Percentiles rank a stretch among this genome's conserved stretches.
Conservation (phyloP, 2,113 vertebrate species). For the Leptodactylus fuscus region DNA sequence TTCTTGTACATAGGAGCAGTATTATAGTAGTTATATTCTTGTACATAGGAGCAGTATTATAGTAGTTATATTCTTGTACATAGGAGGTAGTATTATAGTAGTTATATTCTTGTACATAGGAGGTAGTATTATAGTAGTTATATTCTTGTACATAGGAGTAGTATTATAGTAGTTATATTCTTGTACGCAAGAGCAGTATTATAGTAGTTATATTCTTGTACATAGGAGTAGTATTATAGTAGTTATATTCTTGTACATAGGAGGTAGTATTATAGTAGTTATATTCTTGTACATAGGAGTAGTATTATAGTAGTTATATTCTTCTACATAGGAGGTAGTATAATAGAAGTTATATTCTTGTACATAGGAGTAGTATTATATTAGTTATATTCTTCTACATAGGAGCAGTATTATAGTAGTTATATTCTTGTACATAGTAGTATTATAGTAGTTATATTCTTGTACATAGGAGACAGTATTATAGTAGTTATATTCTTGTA, state of each 20-base stretch:
- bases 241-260: neutral
- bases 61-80: too few species aligned
- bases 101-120: neutral
- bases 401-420: slow-evolving; percentile 4
- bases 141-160: slow-evolving; percentile 1
- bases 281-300: neutral
- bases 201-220: slow-evolving; percentile 20
- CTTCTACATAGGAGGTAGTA: neutral
- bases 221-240: neutral
- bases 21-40: too few species aligned
- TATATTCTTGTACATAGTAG: slow-evolving; percentile 6
- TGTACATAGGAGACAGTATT: neutral
- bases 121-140: slow-evolving; percentile 5
- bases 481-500: slow-evolving; percentile 11
- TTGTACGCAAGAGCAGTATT: neutral
- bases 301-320: slow-evolving; percentile 3
- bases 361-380: slow-evolving; percentile 1
- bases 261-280: slow-evolving; percentile 3
- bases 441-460: slow-evolving; percentile 8
- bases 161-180: slow-evolving; percentile 2
- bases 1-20: too few species aligned
- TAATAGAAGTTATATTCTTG: slow-evolving; percentile 15
- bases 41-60: too few species aligned
- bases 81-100: neutral
- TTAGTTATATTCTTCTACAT: neutral